These are phyloP conservation scores for Maniola jurtina DNA, from an alignment of 1,140 invertebrate genomes.

Conservation along the genomic window DNA sequence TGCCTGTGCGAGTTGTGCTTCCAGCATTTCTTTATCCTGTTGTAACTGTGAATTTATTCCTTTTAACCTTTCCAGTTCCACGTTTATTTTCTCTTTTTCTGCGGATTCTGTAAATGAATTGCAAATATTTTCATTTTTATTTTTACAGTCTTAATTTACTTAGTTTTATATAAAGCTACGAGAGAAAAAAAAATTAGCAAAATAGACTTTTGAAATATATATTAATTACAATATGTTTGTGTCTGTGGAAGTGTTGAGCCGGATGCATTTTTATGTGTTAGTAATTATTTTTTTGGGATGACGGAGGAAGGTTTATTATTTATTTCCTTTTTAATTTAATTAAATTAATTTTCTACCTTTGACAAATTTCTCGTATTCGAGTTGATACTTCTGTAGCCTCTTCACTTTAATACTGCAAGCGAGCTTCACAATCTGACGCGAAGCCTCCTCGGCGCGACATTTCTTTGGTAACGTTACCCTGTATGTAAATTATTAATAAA, in stretches of 20 bases:
- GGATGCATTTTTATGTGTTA: no score
- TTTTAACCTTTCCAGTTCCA: constrained; percentile 88
- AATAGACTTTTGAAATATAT: no score
- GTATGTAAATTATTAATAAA: constrained; percentile 88
- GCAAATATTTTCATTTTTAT: neutral
- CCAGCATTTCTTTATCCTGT: constrained; percentile 67
- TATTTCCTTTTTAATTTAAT: neutral
- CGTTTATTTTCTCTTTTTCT: constrained; percentile 86
- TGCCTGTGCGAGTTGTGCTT: constrained; percentile 61
- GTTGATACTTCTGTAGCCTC: constrained; percentile 97
- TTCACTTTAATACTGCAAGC: constrained; percentile 96
- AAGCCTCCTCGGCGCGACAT: constrained; percentile 94
- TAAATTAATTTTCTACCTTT: constrained; percentile 63
- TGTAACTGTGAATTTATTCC: constrained; percentile 68
- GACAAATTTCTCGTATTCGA: constrained; percentile 85
- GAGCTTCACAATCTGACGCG: constrained; percentile 92
- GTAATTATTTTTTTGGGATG: no score
- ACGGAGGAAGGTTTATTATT: no score
- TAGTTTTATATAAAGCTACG: no score
- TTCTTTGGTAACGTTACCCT: constrained; percentile 97
- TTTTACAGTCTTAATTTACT: no score
- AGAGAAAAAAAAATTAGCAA: no score
- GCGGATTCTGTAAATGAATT: constrained; percentile 60
- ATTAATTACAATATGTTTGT: no score
- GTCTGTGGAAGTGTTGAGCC: no score